Conservation (phyloP, 2,113 vertebrate genomes). For the Thamnophis sirtalis region DNA sequence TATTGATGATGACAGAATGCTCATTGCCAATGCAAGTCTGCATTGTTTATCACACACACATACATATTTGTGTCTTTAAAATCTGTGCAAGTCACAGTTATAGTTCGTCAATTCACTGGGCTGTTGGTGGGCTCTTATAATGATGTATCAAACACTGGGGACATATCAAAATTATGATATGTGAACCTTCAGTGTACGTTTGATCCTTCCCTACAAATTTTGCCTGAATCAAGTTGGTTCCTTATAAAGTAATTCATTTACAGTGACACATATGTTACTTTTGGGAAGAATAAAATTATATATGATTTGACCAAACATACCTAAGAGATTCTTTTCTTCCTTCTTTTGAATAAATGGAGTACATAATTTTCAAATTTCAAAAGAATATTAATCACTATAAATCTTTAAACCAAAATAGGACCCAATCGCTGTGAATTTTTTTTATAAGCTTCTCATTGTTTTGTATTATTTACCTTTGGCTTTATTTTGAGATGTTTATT, state of each 20-base stretch:
- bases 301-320: not conserved
- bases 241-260: not conserved
- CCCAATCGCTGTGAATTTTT: not conserved
- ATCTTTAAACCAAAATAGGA: not conserved
- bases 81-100: not conserved
- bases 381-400: not conserved
- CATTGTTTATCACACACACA: not conserved
- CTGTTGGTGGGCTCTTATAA: not conserved
- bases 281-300: not conserved
- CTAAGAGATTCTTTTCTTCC: not conserved
- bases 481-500: not conserved
- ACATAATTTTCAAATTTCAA: not conserved
- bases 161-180: not conserved
- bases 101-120: not conserved
- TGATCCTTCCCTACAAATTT: not conserved
- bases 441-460: not conserved
- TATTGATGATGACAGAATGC: not conserved
- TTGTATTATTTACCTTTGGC: not conserved
- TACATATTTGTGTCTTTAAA: not conserved
- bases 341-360: not conserved
- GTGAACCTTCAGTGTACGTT: not conserved
- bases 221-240: not conserved
- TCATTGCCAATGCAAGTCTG: not conserved
- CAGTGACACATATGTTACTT: not conserved
- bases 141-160: not conserved